A percentile compares a stretch with the other conserved stretches of the same genome.
Conservation (phyloP, 2,797 vertebrate genomes). For the Halcyon chelicuti region DNA sequence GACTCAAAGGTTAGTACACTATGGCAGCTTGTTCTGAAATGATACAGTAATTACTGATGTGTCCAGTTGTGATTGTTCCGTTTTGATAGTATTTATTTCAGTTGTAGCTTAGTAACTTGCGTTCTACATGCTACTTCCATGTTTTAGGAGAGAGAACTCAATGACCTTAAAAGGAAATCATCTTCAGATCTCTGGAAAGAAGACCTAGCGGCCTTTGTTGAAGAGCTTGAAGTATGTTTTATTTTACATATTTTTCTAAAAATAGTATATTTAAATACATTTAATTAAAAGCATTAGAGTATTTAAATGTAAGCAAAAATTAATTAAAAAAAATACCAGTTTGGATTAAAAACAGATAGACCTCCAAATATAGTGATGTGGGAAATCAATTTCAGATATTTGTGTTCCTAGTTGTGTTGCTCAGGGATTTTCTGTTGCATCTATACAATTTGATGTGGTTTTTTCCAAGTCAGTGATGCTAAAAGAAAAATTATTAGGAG, state of each 20-base stretch:
- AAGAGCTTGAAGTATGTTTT: constrained; percentile 92
- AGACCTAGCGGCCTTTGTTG: constrained; percentile 93
- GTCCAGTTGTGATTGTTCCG: background rate
- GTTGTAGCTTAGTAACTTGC: background rate
- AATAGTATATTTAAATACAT: background rate
- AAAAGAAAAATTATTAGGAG: background rate
- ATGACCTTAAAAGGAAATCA: constrained; percentile 88
- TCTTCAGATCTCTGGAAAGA: constrained; percentile 95
- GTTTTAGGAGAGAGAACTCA: constrained; percentile 90
- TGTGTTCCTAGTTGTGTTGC: background rate
- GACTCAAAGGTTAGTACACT: constrained; percentile 89
- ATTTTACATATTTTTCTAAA: background rate
- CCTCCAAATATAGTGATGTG: background rate
- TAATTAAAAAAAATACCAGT: background rate
- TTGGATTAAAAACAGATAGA: background rate
- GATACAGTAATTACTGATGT: background rate
- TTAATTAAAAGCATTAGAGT: background rate
- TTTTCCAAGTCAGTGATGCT: background rate
- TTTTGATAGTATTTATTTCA: background rate
- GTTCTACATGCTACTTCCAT: background rate
- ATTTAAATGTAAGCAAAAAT: background rate
- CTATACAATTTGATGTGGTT: background rate
- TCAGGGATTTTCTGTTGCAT: background rate
- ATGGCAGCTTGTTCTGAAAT: background rate
- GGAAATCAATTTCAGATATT: background rate